Evolutionary conservation across 1,140 invertebrate species (phyloP).

Genomic region (Medauroidea extradentata): DNA sequence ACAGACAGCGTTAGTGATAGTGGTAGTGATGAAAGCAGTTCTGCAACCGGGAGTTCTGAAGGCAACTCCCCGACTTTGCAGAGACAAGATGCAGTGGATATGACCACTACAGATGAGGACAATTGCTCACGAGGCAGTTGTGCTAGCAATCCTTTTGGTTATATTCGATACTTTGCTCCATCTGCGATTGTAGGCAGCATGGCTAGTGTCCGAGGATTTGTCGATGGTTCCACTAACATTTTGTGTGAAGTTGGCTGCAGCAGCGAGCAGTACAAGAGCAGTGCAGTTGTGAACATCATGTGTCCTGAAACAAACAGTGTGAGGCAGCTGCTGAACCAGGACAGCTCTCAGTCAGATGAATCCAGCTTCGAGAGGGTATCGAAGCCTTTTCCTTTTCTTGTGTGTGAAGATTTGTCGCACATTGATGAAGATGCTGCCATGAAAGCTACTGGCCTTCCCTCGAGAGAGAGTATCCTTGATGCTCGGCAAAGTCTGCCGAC

Average conservation of each 20-base stretch:
- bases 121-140: constrained; percentile 44
- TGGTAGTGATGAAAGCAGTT: constrained; percentile 23
- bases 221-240: not conserved
- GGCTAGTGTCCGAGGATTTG: not conserved
- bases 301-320: not conserved
- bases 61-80: not conserved
- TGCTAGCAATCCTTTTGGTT: constrained; percentile 57
- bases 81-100: constrained; percentile 19
- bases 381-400: constrained; percentile 43
- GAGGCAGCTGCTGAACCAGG: not conserved
- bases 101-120: constrained; percentile 13
- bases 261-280: not conserved
- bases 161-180: constrained; percentile 58
- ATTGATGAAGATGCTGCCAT: constrained; percentile 48
- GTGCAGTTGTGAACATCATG: not conserved
- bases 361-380: constrained; percentile 12
- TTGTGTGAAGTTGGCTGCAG: not conserved
- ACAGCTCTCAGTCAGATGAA: constrained; percentile 6
- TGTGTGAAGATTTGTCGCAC: constrained; percentile 60
- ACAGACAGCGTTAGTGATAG: constrained; percentile 38
- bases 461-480: not conserved
- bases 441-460: not conserved
- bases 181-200: not conserved
- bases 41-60: not conserved
- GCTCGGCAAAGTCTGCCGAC: constrained; percentile 3